A percentile compares a stretch with the other conserved stretches of the same genome.
Conservation (phyloP, 2,888 invertebrate species). For the Nymphalis urticae region DNA sequence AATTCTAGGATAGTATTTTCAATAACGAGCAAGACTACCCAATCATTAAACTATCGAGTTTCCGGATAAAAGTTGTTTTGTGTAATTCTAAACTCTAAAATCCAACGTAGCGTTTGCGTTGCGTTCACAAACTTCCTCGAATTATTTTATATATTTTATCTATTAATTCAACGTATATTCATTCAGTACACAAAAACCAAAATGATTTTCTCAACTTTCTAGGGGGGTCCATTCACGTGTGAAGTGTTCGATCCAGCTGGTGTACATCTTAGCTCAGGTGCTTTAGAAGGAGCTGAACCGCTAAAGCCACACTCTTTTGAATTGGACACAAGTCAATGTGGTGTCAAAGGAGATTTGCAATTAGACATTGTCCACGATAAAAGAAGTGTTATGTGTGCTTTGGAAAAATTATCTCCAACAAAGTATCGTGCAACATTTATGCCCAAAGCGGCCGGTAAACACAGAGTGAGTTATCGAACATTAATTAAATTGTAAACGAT, state of each 20-base stretch:
- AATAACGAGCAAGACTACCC: background rate
- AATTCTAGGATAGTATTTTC: background rate
- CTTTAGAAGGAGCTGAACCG: conserved; percentile 91
- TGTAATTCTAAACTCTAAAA: too few relatives aligned
- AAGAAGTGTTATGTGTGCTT: conserved; percentile 90
- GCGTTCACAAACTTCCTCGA: background rate
- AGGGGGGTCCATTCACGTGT: conserved; percentile 98
- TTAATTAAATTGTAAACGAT: too few relatives aligned
- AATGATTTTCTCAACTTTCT: conserved; percentile 38
- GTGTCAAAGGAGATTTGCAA: conserved; percentile 92
- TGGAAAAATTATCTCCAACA: conserved; percentile 88
- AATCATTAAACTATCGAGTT: too few relatives aligned
- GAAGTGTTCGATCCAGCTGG: conserved; percentile 97
- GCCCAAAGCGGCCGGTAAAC: conserved; percentile 89
- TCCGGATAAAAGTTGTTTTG: too few relatives aligned
- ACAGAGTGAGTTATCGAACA: conserved; percentile 78
- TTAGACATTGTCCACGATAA: conserved; percentile 96
- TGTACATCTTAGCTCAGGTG: conserved; percentile 86
- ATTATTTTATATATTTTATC: background rate
- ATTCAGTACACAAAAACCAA: background rate
- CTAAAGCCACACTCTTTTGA: conserved; percentile 93
- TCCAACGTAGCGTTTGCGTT: too few relatives aligned
- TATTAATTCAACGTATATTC: background rate
- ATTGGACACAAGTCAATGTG: conserved; percentile 80
- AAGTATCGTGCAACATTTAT: conserved; percentile 90